Conservation (phyloP, 2,797 vertebrate genomes). For the Pseudochirops cupreus region DNA sequence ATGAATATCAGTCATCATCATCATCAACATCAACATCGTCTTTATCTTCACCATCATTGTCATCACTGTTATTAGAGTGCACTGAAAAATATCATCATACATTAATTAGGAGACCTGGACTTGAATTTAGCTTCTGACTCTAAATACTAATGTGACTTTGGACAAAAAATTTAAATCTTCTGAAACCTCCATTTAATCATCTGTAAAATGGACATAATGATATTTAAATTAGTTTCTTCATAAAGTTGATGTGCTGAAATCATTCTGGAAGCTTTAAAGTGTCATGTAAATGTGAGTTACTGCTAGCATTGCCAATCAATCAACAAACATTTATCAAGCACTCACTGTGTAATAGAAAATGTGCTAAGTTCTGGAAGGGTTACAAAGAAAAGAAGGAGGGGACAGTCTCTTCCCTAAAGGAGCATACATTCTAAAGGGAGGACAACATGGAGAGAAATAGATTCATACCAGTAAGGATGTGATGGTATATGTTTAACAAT, state of each 20-base stretch:
- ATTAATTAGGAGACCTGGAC: not conserved
- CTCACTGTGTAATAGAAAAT: not conserved
- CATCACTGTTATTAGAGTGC: not conserved
- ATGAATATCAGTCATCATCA: not conserved
- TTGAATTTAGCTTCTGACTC: not conserved
- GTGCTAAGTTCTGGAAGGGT: not conserved
- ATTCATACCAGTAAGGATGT: not conserved
- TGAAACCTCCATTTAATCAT: not conserved
- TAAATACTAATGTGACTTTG: not conserved
- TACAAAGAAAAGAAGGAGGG: not conserved
- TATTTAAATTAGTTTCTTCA: not conserved
- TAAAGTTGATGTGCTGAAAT: not conserved
- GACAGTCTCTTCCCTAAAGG: not conserved
- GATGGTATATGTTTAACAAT: not conserved
- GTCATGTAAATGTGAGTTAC: not conserved
- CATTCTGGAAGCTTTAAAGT: not conserved
- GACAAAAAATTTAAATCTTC: not conserved
- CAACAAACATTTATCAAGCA: not conserved
- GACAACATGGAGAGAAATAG: not conserved
- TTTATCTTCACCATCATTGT: not conserved
- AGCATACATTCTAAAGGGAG: not conserved
- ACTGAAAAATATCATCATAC: not conserved
- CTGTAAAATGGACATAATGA: not conserved
- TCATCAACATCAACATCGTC: not conserved
- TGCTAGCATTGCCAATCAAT: not conserved